Evolutionary conservation across 2,113 vertebrate genomes (phyloP).

Genomic region (Vireo altiloquus): DNA sequence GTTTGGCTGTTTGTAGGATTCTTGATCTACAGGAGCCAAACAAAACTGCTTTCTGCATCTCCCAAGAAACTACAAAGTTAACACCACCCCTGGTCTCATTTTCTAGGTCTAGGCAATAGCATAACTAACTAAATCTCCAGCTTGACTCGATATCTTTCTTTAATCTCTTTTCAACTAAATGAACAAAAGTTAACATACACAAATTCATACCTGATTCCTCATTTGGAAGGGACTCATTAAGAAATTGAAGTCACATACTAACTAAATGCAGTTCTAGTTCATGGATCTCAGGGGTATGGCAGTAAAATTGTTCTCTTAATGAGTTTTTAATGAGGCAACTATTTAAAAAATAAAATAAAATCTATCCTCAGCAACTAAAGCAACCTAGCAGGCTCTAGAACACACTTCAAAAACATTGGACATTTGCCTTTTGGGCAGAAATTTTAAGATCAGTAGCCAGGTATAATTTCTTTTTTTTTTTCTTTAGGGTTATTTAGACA

Average conservation of each 20-base stretch:
- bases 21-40: not conserved
- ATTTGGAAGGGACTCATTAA: slow-evolving; percentile 38
- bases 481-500: not conserved
- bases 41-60: not conserved
- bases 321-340: slow-evolving; percentile 50
- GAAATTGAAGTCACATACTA: slow-evolving; percentile 31
- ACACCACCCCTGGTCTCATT: not conserved
- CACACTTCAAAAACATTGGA: not conserved
- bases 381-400: not conserved
- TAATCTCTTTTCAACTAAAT: slow-evolving; percentile 6
- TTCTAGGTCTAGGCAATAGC: not conserved
- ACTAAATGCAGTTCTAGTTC: slow-evolving; percentile 48
- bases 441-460: not conserved
- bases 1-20: not conserved
- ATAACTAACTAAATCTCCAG: not conserved
- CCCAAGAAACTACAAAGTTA: not conserved
- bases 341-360: slow-evolving; percentile 38
- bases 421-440: not conserved
- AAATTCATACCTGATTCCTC: not conserved
- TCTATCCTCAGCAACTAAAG: not conserved
- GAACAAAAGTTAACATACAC: not conserved
- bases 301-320: slow-evolving; percentile 55
- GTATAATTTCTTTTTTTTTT: not conserved
- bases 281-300: slow-evolving; percentile 8
- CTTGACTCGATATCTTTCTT: not conserved